A percentile compares a stretch with the other conserved stretches of the same genome.
Conservation (phyloP, 1,140 invertebrate species). For the Leptinotarsa texana region DNA sequence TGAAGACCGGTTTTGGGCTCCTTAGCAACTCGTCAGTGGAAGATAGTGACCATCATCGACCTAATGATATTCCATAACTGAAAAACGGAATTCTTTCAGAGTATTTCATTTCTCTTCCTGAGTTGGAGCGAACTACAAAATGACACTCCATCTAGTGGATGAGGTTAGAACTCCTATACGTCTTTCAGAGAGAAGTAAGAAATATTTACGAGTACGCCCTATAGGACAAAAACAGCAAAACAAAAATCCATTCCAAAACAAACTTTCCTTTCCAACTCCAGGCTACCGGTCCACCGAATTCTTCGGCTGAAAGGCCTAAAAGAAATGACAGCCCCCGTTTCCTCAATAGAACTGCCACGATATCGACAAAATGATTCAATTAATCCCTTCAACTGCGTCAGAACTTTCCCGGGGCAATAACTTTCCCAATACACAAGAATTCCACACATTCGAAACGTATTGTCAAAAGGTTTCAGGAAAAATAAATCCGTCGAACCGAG, state of each 20-base stretch:
- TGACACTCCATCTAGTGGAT: too few species aligned
- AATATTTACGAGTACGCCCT: too few species aligned
- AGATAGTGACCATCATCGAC: too few species aligned
- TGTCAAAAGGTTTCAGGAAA: not conserved
- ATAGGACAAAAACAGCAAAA: not conserved
- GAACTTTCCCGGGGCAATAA: conserved; percentile 15
- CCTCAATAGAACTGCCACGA: conserved; percentile 1
- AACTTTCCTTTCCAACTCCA: too few species aligned
- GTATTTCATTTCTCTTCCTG: too few species aligned
- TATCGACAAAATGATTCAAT: conserved; percentile 23
- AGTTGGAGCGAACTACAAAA: too few species aligned
- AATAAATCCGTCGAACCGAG: conserved; percentile 13
- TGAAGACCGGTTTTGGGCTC: too few species aligned
- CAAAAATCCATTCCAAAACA: not conserved
- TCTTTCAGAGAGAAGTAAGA: too few species aligned
- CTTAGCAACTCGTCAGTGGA: too few species aligned
- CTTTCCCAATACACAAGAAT: conserved; percentile 15
- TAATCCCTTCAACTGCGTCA: conserved; percentile 20
- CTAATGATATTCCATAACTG: too few species aligned
- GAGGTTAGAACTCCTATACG: too few species aligned
- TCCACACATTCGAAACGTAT: conserved; percentile 19
- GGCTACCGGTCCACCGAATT: not conserved
- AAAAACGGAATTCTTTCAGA: too few species aligned
- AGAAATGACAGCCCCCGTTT: conserved; percentile 4
- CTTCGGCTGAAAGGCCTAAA: not conserved